Evolutionary conservation across 2,888 invertebrate species (phyloP), one percentile per base, ranked within the genome.

Genomic region (Melieria crassipennis): DNA sequence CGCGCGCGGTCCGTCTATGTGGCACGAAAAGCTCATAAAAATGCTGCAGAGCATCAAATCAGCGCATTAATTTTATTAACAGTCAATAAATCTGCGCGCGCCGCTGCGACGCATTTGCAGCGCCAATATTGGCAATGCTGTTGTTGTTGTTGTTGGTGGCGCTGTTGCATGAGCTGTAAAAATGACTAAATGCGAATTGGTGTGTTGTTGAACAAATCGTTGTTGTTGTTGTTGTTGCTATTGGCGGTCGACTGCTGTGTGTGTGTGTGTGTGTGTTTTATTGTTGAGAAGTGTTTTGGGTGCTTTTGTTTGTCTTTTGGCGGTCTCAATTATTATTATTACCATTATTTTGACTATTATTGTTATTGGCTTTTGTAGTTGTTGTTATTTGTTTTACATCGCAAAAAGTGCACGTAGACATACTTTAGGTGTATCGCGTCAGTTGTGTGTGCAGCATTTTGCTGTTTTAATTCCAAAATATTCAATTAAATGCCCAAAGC

Each of bases 401-500:
- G 30, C 30, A 30, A 30, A 30, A 30, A 30, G 30, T 30, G 30
- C 30, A 30, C 30, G 3, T 30, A 30, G 30, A 30, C 30, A 30
- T 30, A 30, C 30, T 30, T 30, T 30, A 30, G 30, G 30, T 30
- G 30, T 30, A 30, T 30, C 30, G 30, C 30, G 30, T 30, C 30
- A 30, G 30, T 30, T 30, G 1, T 30, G 30, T 30, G 52, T 52
- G 45, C 61, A 65, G 52, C 61, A 48, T 61, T 68, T 66, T 57
- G 57, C 57, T 13, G 42, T 47, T 65, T 65, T 52, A 78, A 79
- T 80, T 67, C 60, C 45, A 58, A 45, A 67, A 67, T 82, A 81
- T 82, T 82, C 82, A 82, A 81, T 81, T 82, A 81, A 80, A 80
- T 79, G 82, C 81, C 81, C 81, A 80, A 55, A 69, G 69, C 69